These are phyloP conservation scores for Gymnocephalus cernua DNA, from an alignment of 2,113 vertebrate species.

Conservation along the genomic window DNA sequence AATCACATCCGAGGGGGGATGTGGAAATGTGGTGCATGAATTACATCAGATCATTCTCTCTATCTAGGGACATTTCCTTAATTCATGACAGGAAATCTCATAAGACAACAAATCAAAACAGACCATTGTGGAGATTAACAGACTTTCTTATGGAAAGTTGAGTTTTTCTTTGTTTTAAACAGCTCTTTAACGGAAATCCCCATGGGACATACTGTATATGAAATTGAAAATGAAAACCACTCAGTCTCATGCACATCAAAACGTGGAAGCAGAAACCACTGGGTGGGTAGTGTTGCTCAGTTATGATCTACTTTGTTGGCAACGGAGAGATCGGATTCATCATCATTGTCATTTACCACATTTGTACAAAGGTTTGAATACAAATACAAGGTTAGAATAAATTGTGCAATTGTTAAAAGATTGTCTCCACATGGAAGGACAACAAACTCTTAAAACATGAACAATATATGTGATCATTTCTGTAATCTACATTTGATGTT, in stretches of 20 bases:
- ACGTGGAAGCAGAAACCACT: neutral
- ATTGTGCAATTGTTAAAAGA: neutral
- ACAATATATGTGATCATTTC: neutral
- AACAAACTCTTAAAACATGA: neutral
- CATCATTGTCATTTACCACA: neutral
- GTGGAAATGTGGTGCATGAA: slow-evolving; percentile 15
- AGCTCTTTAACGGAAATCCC: neutral
- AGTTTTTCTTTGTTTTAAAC: neutral
- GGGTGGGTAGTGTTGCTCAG: neutral
- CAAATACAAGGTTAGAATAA: neutral
- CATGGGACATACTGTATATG: neutral
- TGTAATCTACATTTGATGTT: neutral
- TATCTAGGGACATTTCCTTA: neutral
- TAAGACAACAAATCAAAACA: neutral
- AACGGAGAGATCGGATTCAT: neutral
- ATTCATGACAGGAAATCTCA: neutral
- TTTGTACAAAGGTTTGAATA: neutral
- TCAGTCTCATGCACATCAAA: neutral
- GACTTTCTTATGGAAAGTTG: neutral
- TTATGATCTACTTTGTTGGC: neutral
- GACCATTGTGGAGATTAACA: neutral
- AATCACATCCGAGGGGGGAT: slow-evolving; percentile 9
- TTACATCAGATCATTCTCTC: slow-evolving; percentile 33
- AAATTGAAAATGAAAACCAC: too few species aligned
- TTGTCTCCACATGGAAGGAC: neutral